Base-by-base conservation (phyloP, 92 coral and sea anemone species). In the Epizoanthus stellaris region DNA sequence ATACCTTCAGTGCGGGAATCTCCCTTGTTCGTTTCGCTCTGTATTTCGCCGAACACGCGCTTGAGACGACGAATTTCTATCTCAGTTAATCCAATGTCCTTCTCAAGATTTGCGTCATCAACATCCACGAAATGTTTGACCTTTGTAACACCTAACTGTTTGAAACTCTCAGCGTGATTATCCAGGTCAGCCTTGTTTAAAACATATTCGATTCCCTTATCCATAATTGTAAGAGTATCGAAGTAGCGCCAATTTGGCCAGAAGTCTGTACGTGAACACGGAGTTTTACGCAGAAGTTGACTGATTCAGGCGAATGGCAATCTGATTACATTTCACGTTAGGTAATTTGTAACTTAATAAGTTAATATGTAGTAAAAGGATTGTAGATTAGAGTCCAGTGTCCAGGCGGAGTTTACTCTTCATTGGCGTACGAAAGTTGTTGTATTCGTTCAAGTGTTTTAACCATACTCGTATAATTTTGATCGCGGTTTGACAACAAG, bases 61-160 rank as follows among this genome's bases (percentile, higher is more conserved):
- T 49, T 77, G 54, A 77, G 17, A 77, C 82, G 82, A 49, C 82
- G 82, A 77, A 13, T 60, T 77, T 77, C 34, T 77, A 77, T 77
- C 82, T 77, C 58, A 39, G 82, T 77, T 4, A 77, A 49, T 40
- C 70, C 82, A 77, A 77, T 58, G 82, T 77, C 82, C 57, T 45
- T n/a, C 82, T 58, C 82, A 77, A 77, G 70, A 77, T 9, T 77
- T 17, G 19, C 69, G 25, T 77, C 82, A 77, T 77, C 82, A 64
- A 30, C 82, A 38, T 77, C 82, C 67, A 77, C 67, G 82, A 77
- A 14, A 77, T 57, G 69, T 59, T 77, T 58, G 47, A 77, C 82
- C 21, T 23, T 23, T 23, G 20, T 36, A 59, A 77, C 82, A 3
- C 82, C 82, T 53, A 77, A 45, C 67, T 77, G 70, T 77, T 77